Evolutionary conservation across 2,797 vertebrate species (phyloP).

Genomic region (Parambassis ranga): DNA sequence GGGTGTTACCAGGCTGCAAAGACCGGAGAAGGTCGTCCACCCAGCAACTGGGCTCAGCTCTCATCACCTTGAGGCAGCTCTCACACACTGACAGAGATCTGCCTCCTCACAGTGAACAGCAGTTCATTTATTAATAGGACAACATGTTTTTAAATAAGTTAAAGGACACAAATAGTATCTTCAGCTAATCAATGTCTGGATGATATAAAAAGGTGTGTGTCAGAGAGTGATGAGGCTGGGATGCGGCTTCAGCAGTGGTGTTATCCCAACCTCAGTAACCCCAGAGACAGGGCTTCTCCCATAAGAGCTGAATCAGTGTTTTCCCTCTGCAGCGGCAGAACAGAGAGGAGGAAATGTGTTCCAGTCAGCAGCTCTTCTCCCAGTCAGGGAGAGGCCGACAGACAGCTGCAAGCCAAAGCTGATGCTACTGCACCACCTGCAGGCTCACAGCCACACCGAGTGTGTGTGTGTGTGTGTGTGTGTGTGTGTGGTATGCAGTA

Average conservation of each 20-base stretch:
- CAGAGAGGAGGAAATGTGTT: constrained; percentile 64
- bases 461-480: background rate
- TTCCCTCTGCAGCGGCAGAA: constrained; percentile 59
- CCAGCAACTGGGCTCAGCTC: constrained; percentile 25
- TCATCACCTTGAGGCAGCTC: constrained; percentile 13
- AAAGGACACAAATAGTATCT: background rate
- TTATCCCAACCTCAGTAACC: constrained; percentile 56
- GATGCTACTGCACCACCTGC: constrained; percentile 84
- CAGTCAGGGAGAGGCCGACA: constrained; percentile 60
- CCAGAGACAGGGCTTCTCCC: constrained; percentile 64
- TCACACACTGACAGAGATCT: background rate
- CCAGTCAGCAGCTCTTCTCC: constrained; percentile 74
- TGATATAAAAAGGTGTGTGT: constrained; percentile 10
- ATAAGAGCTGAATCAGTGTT: constrained; percentile 80
- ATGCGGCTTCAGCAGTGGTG: constrained; percentile 25
- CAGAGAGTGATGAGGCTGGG: constrained; percentile 40
- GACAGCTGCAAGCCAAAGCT: constrained; percentile 67
- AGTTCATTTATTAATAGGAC: background rate
- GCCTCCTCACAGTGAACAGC: background rate
- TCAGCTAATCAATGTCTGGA: constrained; percentile 47
- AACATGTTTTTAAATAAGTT: background rate
- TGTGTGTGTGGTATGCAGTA: background rate
- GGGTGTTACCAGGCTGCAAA: constrained; percentile 62
- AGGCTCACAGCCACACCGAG: constrained; percentile 64
- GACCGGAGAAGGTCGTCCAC: constrained; percentile 42